Evolutionary conservation across 2,888 invertebrate species (phyloP), one percentile per base, ranked within the genome.

Genomic region (Rambutsinella grinnellia): DNA sequence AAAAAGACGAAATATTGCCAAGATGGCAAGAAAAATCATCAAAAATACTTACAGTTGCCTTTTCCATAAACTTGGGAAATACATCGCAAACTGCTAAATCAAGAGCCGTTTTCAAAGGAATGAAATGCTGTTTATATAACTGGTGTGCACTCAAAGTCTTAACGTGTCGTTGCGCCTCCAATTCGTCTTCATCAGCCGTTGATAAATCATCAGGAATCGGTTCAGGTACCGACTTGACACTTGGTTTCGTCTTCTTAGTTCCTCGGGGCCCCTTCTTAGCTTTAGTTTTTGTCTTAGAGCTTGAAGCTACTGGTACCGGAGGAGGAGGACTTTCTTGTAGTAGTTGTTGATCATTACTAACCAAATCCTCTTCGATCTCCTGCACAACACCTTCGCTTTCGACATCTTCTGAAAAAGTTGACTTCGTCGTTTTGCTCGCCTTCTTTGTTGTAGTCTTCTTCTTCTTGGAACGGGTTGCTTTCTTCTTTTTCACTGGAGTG

Each of bases 51-150:
- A 71, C 71, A 47, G 19, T 57, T 17, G 60, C 5, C 13, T 46
- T 72, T 24, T 28, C 17, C 53, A 60, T 46, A 28, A n/a, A 53
- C 23, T 27, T 51, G n/a, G 66, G 46, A 47, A 21, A 44, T 8
- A 44, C 65, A 13, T 51, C 53, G 23, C 70, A 62, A 24, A 44
- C 36, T 8, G 36, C 57, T 17, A 44, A 5, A n/a, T 47, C 47
- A 19, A 65, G 13, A 2, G 60, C 65, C 1, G 72, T 66, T 46
- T 53, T 72, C 0, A 72, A 19, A 15, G 72, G 72, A 44, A 8
- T 24, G 0, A 54, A 26, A 53, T 60, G 21, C 3, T 60, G 26
- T 17, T 60, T 66, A 44, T 66, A 47, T 10, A 72, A 3, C 51
- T 72, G 53, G 8, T 66, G 53, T 6, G 44, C 1, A 15, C 60